A percentile compares a stretch with the other conserved stretches of the same genome.
phyloP scores from a whole-genome alignment of 1,140 invertebrate genomes.

The Vollenhovia emeryi region DNA sequence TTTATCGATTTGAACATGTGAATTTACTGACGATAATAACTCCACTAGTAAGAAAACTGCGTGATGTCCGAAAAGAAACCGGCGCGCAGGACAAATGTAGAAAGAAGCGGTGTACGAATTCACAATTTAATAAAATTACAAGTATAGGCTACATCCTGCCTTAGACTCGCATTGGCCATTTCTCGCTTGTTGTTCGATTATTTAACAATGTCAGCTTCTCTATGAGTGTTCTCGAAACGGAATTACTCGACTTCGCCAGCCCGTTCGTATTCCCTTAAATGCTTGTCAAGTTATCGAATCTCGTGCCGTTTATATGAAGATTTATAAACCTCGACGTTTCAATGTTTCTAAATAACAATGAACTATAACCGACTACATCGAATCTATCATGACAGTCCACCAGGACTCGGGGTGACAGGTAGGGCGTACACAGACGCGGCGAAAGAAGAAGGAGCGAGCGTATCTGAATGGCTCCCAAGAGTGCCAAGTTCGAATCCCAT shows the following conservation, averaged over 20 bases:
- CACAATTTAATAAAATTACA: too few species aligned
- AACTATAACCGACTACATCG: neutral
- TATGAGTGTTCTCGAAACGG: neutral
- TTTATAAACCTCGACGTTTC: neutral
- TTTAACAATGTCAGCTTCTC: neutral
- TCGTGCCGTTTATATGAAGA: neutral
- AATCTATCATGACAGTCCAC: conserved; percentile 19
- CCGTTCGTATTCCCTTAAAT: neutral
- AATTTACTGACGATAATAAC: too few species aligned
- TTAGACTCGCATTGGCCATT: too few species aligned
- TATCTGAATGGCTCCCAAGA: conserved; percentile 82
- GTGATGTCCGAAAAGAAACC: too few species aligned
- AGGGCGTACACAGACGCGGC: conserved; percentile 33
- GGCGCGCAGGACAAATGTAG: too few species aligned
- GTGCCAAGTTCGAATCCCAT: conserved; percentile 85
- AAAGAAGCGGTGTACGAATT: too few species aligned
- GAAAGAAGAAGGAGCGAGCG: conserved; percentile 70
- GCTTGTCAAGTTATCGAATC: neutral
- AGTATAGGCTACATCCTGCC: too few species aligned
- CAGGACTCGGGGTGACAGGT: conserved; percentile 1
- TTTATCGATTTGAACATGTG: too few species aligned
- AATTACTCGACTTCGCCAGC: neutral
- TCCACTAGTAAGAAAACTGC: too few species aligned
- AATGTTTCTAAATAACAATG: conserved; percentile 9
- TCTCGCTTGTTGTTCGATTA: too few species aligned